A percentile compares a stretch with the other conserved stretches of the same genome.
phyloP scores from a whole-genome alignment of 2,797 vertebrate species.

The Characodon lateralis region DNA sequence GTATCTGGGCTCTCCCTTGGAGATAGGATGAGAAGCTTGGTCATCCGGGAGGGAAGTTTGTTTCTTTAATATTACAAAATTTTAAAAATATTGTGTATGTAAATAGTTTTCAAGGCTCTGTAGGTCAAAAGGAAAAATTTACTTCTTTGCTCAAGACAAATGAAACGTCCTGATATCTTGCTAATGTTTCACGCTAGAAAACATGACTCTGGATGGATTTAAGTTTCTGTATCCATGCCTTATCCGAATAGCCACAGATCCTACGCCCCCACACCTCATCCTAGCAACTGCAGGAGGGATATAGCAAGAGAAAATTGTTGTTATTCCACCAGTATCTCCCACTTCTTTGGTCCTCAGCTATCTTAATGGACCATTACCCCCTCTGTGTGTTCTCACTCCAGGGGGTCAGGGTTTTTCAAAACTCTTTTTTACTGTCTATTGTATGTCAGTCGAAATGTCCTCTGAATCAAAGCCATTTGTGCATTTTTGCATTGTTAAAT shows the following conservation, averaged over 20 bases:
- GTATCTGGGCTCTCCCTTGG: no score
- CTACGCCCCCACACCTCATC: slow-evolving; percentile 67
- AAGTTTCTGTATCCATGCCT: slow-evolving; percentile 42
- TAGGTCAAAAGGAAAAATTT: slow-evolving; percentile 27
- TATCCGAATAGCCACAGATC: slow-evolving; percentile 46
- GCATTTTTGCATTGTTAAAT: slow-evolving; percentile 27
- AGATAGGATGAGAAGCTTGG: no score
- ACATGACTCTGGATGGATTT: slow-evolving; percentile 30
- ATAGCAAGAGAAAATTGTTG: slow-evolving; percentile 75
- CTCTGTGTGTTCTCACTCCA: slow-evolving; percentile 56
- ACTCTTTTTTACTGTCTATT: slow-evolving; percentile 45
- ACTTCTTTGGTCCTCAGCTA: slow-evolving; percentile 60
- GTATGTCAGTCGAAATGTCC: slow-evolving; percentile 37
- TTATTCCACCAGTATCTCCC: slow-evolving; percentile 68
- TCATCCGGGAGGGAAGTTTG: not conserved
- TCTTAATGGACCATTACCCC: slow-evolving; percentile 76
- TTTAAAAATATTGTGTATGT: no score
- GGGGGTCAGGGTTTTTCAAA: slow-evolving; percentile 53
- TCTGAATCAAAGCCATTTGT: slow-evolving; percentile 35
- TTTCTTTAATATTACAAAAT: not conserved
- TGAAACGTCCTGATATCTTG: slow-evolving; percentile 32
- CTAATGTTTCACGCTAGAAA: slow-evolving; percentile 36
- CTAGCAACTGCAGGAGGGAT: slow-evolving; percentile 71
- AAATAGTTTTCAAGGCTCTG: not conserved
- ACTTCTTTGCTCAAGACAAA: slow-evolving; percentile 9